These are phyloP conservation scores for Leptinotarsa lineolata DNA, from an alignment of 1,140 invertebrate species.

Conservation along the genomic window DNA sequence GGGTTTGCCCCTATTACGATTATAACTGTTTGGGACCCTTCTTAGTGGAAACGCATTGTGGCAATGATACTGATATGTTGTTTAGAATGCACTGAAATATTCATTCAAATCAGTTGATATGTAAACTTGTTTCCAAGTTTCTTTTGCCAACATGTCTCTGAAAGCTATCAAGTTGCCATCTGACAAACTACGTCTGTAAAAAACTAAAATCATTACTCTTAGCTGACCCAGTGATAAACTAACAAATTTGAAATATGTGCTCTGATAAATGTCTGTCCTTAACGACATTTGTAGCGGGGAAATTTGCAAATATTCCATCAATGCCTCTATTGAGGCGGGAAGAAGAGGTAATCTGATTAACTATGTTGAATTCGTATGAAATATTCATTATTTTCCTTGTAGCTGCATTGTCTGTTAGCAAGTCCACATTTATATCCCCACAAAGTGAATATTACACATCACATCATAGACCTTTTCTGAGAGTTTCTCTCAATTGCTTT, in stretches of 20 bases:
- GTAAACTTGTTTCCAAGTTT: no score
- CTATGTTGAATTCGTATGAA: neutral
- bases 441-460: neutral
- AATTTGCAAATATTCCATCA: slow-evolving; percentile 10
- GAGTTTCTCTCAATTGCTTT: neutral
- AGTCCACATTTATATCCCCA: neutral
- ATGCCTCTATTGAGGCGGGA: slow-evolving; percentile 4
- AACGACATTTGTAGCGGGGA: slow-evolving; percentile 8
- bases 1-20: no score
- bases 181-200: no score
- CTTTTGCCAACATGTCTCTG: no score
- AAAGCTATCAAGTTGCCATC: no score
- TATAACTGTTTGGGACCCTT: no score
- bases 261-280: neutral
- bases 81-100: no score
- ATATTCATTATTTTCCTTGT: neutral
- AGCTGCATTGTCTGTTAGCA: neutral
- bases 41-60: no score
- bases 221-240: no score
- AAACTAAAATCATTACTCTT: no score
- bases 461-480: neutral
- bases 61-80: no score
- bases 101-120: no score
- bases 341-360: slow-evolving; percentile 9
- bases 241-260: neutral